Evolutionary conservation across 2,888 invertebrate species (phyloP), one percentile per base, ranked within the genome.

Genomic region (Dicyrtoma fusca): DNA sequence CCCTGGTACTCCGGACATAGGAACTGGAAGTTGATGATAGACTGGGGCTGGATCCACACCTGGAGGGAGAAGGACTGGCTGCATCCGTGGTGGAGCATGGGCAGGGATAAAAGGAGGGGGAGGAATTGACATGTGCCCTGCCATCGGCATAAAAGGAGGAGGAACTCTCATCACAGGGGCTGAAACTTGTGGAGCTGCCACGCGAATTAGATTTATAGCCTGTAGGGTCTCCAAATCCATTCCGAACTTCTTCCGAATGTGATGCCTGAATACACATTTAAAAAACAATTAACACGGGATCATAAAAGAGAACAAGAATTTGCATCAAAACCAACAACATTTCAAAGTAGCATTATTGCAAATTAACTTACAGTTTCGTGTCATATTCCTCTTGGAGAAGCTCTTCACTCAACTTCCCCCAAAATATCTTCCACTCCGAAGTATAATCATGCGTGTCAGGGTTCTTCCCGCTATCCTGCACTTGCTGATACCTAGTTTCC

Each of bases 381-480:
- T 77, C 76, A 42, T 57, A 73, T 64, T 81, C 79, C 13, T 51
- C 25, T 23, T 74, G 73, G 19, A 76, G 51, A 26, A 80, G 44
- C 17, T 45, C 55, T 6, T 74, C 71, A 19, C 74, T 57, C 21
- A 71, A 47, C 51, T 75, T 78, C 5, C 62, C 14, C 80, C 80
- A 81, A 65, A 64, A 75, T 4, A 69, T 73, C 59, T 79, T 79
- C 79, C 79, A 81, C 44, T 79, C 80, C 0, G 69, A 63, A 1
- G 78, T 75, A 44, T 75, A 80, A 51, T 79, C 75, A 47, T 77
- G 65, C 0, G 68, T 66, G 6, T 80, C 79, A 4, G 79, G 73
- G 73, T 79, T 74, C 61, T 71, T 62, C 11, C 77, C 77, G 42
- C 49, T 14, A 10, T 72, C 47, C 49, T 77, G 77, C 10, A 81